Evolutionary conservation across 2,113 vertebrate genomes (phyloP).

Genomic region (Syngnathus typhle): DNA sequence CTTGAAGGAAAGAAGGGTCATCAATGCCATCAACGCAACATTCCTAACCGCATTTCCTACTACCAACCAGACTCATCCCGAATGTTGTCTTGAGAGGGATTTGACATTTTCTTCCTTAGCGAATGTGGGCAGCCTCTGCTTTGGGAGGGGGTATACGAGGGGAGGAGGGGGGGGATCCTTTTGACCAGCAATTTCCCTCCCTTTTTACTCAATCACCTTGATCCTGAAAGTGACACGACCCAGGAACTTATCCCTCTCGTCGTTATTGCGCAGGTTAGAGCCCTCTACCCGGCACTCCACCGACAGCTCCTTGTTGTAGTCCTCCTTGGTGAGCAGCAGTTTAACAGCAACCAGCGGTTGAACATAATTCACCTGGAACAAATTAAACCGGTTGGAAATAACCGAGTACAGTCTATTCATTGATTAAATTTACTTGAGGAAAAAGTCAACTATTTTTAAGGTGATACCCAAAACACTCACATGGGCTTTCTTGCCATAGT

Average conservation of each 20-base stretch:
- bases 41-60: slow-evolving; percentile 16
- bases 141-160: neutral
- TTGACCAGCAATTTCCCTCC: slow-evolving; percentile 8
- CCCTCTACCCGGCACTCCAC: slow-evolving; percentile 88
- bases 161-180: slow-evolving; percentile 3
- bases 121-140: slow-evolving; percentile 44
- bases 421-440: no score
- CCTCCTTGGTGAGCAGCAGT: slow-evolving; percentile 70
- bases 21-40: slow-evolving; percentile 54
- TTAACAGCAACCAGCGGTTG: slow-evolving; percentile 93
- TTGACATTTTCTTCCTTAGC: slow-evolving; percentile 52
- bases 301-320: slow-evolving; percentile 75
- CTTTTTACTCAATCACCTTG: slow-evolving; percentile 73
- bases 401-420: neutral
- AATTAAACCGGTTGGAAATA: neutral
- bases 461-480: slow-evolving; percentile 73
- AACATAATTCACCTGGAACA: slow-evolving; percentile 78
- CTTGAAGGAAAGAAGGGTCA: slow-evolving; percentile 53
- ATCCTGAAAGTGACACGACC: slow-evolving; percentile 88
- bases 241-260: slow-evolving; percentile 93
- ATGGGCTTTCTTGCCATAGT: slow-evolving; percentile 89
- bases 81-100: slow-evolving; percentile 45
- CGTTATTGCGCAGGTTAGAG: slow-evolving; percentile 80
- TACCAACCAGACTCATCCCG: slow-evolving; percentile 17
- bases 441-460: no score